Evolutionary conservation across 2,888 invertebrate species (phyloP).

Genomic region (Meteorus cinctellus): DNA sequence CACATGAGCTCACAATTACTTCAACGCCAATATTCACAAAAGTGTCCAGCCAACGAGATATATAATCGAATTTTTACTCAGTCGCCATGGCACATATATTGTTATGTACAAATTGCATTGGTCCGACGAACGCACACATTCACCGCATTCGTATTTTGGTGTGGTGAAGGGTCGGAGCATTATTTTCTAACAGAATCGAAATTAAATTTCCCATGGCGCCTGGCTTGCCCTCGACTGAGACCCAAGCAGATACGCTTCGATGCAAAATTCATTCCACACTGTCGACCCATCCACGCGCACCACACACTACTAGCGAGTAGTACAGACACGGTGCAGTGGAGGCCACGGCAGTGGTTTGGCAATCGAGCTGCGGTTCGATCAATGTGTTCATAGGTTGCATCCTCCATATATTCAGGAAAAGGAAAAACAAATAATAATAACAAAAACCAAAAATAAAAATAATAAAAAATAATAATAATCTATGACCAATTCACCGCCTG

Average conservation of each 20-base stretch:
- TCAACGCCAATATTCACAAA: background rate
- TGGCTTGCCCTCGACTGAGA: conserved; percentile 28
- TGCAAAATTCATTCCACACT: conserved; percentile 34
- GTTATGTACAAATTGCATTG: conserved; percentile 29
- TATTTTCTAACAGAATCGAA: conserved; percentile 51
- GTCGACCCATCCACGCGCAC: background rate
- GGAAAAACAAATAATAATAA: background rate
- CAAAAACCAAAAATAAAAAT: background rate
- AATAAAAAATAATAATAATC: background rate
- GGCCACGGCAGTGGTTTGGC: conserved; percentile 65
- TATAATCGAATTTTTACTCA: background rate
- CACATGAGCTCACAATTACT: background rate
- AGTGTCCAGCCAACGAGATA: background rate
- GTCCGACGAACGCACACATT: background rate
- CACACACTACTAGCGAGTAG: conserved; percentile 35
- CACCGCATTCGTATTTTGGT: conserved; percentile 26
- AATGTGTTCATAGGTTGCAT: conserved; percentile 55
- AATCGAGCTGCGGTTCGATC: conserved; percentile 67
- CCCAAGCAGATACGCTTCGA: conserved; percentile 44
- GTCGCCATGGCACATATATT: background rate
- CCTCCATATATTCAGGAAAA: background rate
- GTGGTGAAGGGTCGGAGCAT: conserved; percentile 38
- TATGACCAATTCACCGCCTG: background rate
- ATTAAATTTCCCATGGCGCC: conserved; percentile 62
- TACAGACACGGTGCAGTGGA: conserved; percentile 60